Evolutionary conservation across 1,140 invertebrate genomes (phyloP).

Genomic region (Pomacea maculata): DNA sequence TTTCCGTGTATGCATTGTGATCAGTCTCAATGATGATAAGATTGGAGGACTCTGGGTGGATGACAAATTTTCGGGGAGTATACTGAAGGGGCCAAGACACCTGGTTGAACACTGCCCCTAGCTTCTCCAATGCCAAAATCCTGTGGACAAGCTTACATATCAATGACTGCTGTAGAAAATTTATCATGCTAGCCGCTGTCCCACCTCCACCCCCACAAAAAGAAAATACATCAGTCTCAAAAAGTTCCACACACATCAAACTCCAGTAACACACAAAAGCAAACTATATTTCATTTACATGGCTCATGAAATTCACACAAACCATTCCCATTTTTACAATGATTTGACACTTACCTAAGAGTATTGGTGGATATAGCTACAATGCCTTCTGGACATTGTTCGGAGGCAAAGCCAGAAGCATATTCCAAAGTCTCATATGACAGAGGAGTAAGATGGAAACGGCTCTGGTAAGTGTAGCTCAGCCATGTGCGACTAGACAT

Average conservation of each 20-base stretch:
- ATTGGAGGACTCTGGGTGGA: constrained; percentile 93
- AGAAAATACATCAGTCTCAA: too few species aligned
- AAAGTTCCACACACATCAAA: too few species aligned
- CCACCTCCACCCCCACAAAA: too few species aligned
- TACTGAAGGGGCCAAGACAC: constrained; percentile 84
- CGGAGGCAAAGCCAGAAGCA: constrained; percentile 97
- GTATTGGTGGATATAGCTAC: constrained; percentile 99
- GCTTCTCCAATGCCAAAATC: constrained; percentile 97
- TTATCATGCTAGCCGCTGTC: too few species aligned
- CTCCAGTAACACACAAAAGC: too few species aligned
- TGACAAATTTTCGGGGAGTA: constrained; percentile 94
- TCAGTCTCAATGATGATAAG: constrained; percentile 93
- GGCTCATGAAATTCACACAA: too few species aligned
- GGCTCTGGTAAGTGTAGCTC: constrained; percentile 97
- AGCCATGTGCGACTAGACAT: constrained; percentile 98
- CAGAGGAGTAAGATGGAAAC: constrained; percentile 89
- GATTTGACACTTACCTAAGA: constrained; percentile 70
- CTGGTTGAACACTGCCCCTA: constrained; percentile 99
- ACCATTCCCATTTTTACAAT: too few species aligned
- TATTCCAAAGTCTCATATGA: constrained; percentile 97
- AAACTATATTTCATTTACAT: too few species aligned
- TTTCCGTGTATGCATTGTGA: constrained; percentile 98
- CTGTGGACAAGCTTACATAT: constrained; percentile 47
- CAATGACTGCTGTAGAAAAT: neutral
- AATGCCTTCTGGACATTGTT: constrained; percentile 99